Percentiles rank a stretch among this genome's conserved stretches.
Conservation (phyloP, 2,888 invertebrate genomes). For the Autographa gamma region DNA sequence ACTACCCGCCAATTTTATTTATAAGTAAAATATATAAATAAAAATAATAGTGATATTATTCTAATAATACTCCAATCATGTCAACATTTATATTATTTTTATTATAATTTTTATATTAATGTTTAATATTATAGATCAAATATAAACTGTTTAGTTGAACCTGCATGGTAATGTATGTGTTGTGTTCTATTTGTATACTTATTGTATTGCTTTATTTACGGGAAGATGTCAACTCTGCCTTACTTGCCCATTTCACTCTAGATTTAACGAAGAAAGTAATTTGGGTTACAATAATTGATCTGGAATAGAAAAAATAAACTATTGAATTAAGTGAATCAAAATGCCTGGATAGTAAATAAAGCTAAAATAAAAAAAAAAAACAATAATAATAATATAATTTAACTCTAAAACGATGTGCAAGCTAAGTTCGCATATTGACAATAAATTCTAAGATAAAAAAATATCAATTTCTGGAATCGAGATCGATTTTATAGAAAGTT, state of each 20-base stretch:
- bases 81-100: conserved; percentile 25
- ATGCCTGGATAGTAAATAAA: too few relatives aligned
- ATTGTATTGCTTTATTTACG: conserved; percentile 43
- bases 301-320: too few relatives aligned
- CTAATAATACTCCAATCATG: conserved; percentile 48
- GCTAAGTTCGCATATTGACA: not conserved
- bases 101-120: conserved; percentile 13
- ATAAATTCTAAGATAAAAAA: not conserved
- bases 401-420: too few relatives aligned
- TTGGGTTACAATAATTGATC: too few relatives aligned
- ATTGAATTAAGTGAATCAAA: too few relatives aligned
- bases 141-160: conserved; percentile 21
- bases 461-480: not conserved
- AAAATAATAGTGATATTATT: conserved; percentile 43
- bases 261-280: not conserved
- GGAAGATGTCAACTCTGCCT: conserved; percentile 3
- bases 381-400: too few relatives aligned
- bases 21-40: conserved; percentile 31
- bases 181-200: conserved; percentile 31
- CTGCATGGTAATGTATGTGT: conserved; percentile 19
- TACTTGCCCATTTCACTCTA: not conserved
- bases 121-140: conserved; percentile 9
- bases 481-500: not conserved
- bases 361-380: too few relatives aligned
- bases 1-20: conserved; percentile 60